phyloP scores from a whole-genome alignment of 2,888 invertebrate species.

The Conomelus anceps region DNA sequence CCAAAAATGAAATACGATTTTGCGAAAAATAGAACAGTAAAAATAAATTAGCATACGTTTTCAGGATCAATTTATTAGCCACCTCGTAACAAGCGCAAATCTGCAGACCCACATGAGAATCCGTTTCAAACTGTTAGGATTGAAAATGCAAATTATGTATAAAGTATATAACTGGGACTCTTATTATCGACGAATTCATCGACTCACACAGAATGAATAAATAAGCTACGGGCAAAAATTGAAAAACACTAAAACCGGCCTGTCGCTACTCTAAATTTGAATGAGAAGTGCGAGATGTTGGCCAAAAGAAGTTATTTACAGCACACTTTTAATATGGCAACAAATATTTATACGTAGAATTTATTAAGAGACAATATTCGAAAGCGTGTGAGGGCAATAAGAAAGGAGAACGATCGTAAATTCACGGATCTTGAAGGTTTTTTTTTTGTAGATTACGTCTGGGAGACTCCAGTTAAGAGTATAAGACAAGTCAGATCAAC shows the following conservation, averaged over 20 bases:
- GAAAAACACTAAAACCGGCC: neutral
- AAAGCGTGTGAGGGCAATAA: neutral
- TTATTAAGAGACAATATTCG: neutral
- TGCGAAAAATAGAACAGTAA: neutral
- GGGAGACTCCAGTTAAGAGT: too few relatives aligned
- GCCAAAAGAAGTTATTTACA: neutral
- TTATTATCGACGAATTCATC: neutral
- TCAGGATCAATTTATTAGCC: neutral
- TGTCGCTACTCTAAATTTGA: neutral
- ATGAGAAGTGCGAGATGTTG: neutral
- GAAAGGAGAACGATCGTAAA: too few relatives aligned
- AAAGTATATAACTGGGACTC: neutral
- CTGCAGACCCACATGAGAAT: neutral
- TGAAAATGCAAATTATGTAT: neutral
- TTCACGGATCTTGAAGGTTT: too few relatives aligned
- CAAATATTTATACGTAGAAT: neutral
- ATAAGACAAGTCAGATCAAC: too few relatives aligned
- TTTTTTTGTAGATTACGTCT: too few relatives aligned
- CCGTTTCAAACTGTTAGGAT: neutral
- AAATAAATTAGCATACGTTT: neutral
- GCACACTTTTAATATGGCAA: neutral
- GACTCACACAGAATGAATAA: neutral
- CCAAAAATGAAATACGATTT: neutral
- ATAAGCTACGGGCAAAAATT: neutral
- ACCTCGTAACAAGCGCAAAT: neutral